phyloP scores from a whole-genome alignment of 2,113 vertebrate species.

The Melanerpes aurifrons region DNA sequence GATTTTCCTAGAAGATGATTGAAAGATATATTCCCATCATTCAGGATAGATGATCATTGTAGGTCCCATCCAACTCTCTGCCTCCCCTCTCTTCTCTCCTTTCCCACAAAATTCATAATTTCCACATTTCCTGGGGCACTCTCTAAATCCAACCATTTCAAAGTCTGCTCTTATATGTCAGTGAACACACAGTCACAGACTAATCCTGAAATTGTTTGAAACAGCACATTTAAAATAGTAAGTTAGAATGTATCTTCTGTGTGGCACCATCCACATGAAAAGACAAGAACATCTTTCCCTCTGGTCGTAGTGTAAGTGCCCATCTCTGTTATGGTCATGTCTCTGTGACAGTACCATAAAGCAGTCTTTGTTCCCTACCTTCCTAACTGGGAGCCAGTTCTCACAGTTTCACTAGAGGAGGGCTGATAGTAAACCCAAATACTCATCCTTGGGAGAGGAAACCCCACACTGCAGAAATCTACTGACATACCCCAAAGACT shows the following conservation, averaged over 20 bases:
- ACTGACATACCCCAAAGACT: slow-evolving; percentile 80
- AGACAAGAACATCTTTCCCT: background rate
- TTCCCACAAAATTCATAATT: background rate
- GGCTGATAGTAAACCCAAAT: background rate
- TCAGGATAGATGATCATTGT: background rate
- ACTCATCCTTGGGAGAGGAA: background rate
- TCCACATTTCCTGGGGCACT: background rate
- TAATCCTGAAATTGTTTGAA: background rate
- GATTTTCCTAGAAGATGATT: background rate
- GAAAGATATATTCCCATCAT: background rate
- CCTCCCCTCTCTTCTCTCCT: background rate
- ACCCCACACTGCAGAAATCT: fast-evolving
- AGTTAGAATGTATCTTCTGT: background rate
- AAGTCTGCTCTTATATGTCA: background rate
- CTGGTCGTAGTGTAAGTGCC: background rate
- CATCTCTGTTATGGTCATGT: fast-evolving
- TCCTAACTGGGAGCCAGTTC: background rate
- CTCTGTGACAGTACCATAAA: background rate
- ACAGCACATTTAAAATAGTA: background rate
- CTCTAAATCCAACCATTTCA: background rate
- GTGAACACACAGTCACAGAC: background rate
- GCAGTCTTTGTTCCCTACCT: background rate
- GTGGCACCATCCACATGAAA: background rate
- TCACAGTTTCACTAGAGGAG: background rate
- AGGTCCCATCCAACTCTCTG: background rate